Evolutionary conservation across 2,113 vertebrate species (phyloP).

Genomic region (Lates calcarifer): DNA sequence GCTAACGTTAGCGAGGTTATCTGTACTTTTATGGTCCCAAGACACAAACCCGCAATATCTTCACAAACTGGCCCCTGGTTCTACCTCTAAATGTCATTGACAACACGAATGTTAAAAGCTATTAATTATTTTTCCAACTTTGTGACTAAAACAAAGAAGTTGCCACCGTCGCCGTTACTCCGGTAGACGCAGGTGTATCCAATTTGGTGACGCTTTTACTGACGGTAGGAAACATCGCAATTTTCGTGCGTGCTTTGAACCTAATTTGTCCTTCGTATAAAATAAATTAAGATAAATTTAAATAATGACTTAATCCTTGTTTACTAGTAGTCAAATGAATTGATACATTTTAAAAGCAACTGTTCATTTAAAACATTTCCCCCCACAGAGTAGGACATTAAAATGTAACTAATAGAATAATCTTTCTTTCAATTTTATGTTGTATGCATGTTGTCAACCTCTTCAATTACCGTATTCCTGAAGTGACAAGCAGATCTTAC

Average conservation of each 20-base stretch:
- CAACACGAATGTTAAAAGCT: background rate
- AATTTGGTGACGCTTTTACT: background rate
- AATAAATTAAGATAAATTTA: too few relatives aligned
- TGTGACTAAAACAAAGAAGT: background rate
- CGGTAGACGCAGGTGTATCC: background rate
- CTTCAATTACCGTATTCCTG: too few relatives aligned
- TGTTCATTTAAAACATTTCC: too few relatives aligned
- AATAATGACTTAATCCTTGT: too few relatives aligned
- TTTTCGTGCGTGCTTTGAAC: background rate
- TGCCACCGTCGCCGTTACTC: background rate
- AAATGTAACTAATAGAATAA: too few relatives aligned
- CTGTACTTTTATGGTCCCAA: background rate
- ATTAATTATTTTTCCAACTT: background rate
- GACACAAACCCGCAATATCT: background rate
- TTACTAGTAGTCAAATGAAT: too few relatives aligned
- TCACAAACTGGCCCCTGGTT: accelerated
- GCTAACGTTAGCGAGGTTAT: background rate
- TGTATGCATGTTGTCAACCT: too few relatives aligned
- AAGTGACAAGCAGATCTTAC: too few relatives aligned
- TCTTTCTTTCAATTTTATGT: too few relatives aligned
- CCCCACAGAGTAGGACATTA: too few relatives aligned
- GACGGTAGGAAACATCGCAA: background rate
- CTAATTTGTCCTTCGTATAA: too few relatives aligned
- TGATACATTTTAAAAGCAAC: too few relatives aligned
- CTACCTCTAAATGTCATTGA: background rate